Base-by-base conservation (phyloP, 2,797 vertebrate species). In the Tragopan temminckii region DNA sequence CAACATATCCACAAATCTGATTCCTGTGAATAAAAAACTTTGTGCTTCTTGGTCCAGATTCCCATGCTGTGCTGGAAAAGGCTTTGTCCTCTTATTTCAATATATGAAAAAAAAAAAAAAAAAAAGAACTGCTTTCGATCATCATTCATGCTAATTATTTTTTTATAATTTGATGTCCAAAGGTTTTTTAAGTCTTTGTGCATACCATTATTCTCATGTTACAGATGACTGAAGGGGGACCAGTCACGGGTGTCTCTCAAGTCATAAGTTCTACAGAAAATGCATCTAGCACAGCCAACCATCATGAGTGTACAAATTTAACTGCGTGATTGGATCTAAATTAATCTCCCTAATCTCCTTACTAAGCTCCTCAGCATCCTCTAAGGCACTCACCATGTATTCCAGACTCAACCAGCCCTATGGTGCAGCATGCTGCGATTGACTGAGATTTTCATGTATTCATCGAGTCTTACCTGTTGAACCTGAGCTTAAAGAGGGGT, bases 401-500 rank as follows among this genome's bases (percentile, higher is more conserved):
- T 13, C 18, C 31, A 74, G 40, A 10, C 55, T 31, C 42, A 69
- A 9, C 33, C 43, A 45, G 42, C 48, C 5, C n/a, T 10, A 5
- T 1, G 13, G 3, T 19, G 10, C 1, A 43, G 40, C 38, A 3
- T 1, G 3, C 42, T 74, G 31, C 0, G 2, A 42, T 6, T n/a
- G 45, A 14, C 66, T 83, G 69, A n/a, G 77, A 55, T n/a, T 68
- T 83, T 68, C 48, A 21, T 0, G 0, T 9, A 11, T 18, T 15
- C 45, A 2, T n/a, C 3, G 20, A 38, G 25, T 53, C 64, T 35
- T 31, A 69, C 77, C 77, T 88, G 88, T 76, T 78, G 85, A 86
- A 76, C 19, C 25, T 77, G 18, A 16, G 27, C 74, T 80, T 86
- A 64, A 79, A 89, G 42, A 80, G 58, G n/a, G 35, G 13, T 27